Evolutionary conservation across 2,113 vertebrate genomes (phyloP).

Genomic region (Grammomys surdaster): DNA sequence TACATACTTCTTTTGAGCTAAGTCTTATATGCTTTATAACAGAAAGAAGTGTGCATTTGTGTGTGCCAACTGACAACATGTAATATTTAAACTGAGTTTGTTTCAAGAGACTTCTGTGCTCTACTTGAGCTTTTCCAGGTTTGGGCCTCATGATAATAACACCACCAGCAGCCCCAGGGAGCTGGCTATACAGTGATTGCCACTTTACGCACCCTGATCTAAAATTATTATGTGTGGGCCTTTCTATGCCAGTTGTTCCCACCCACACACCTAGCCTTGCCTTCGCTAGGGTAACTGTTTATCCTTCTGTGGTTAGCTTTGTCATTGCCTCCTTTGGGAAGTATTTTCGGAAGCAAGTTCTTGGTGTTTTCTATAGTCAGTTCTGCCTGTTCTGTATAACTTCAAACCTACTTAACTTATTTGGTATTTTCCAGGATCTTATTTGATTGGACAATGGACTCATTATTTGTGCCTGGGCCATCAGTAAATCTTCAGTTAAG

Average conservation of each 20-base stretch:
- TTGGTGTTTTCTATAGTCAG: slow-evolving; percentile 24
- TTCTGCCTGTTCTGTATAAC: background rate
- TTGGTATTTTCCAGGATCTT: background rate
- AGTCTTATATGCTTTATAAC: slow-evolving; percentile 7
- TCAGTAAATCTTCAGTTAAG: background rate
- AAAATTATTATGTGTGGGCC: slow-evolving; percentile 71
- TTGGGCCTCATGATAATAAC: background rate
- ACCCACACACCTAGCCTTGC: slow-evolving; percentile 59
- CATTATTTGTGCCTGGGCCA: background rate
- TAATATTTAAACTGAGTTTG: background rate
- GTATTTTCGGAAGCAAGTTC: slow-evolving; percentile 59
- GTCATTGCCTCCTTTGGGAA: background rate
- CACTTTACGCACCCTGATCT: slow-evolving; percentile 32
- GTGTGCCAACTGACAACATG: background rate
- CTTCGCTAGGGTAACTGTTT: slow-evolving; percentile 47
- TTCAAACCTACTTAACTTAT: background rate
- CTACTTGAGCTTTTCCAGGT: background rate
- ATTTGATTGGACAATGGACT: slow-evolving; percentile 11
- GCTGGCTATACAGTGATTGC: background rate
- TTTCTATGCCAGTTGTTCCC: slow-evolving; percentile 46
- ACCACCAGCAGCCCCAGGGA: background rate
- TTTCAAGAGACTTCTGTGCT: slow-evolving; percentile 6
- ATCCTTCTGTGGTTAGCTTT: slow-evolving; percentile 16
- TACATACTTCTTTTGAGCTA: background rate
- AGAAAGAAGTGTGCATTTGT: slow-evolving; percentile 35